Conservation (phyloP, 1,140 invertebrate genomes). For the Drosophila nigromelanica region DNA sequence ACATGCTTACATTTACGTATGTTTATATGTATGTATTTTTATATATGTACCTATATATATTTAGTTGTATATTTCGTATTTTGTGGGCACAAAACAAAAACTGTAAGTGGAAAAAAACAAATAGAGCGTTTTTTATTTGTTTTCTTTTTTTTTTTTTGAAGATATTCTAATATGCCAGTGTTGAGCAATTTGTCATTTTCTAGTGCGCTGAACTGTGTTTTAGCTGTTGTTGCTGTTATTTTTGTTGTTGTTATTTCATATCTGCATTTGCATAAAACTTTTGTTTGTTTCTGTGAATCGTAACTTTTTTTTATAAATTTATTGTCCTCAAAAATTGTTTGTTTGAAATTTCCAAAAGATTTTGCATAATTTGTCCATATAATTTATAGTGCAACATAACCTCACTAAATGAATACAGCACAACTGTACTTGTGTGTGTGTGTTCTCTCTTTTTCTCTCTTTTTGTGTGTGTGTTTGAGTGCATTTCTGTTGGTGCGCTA, state of each 20-base stretch:
- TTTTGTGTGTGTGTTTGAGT: conserved; percentile 2
- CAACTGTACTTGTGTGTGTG: conserved; percentile 35
- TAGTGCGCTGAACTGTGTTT: conserved; percentile 5
- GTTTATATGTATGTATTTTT: conserved; percentile 26
- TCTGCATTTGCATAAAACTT: conserved; percentile 16
- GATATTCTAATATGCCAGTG: conserved; percentile 15
- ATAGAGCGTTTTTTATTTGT: conserved; percentile 18
- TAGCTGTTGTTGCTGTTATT: neutral
- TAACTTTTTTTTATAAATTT: conserved; percentile 46
- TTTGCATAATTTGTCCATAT: conserved; percentile 14
- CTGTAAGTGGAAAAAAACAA: conserved; percentile 37
- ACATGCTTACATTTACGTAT: conserved; percentile 57
- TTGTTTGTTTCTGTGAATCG: conserved; percentile 1
- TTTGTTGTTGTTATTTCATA: conserved; percentile 1
- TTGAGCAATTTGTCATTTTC: conserved; percentile 25
- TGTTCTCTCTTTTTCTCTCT: neutral
- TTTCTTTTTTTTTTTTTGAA: neutral
- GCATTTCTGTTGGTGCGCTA: conserved; percentile 40
- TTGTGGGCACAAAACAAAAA: conserved; percentile 35
- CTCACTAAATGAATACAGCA: conserved; percentile 25
- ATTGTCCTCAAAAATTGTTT: conserved; percentile 62
- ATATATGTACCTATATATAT: conserved; percentile 13
- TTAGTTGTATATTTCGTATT: conserved; percentile 14
- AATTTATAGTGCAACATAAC: conserved; percentile 2
- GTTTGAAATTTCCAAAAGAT: conserved; percentile 11